Conservation (phyloP, 2,797 vertebrate species). For the Gallinago stenura region DNA sequence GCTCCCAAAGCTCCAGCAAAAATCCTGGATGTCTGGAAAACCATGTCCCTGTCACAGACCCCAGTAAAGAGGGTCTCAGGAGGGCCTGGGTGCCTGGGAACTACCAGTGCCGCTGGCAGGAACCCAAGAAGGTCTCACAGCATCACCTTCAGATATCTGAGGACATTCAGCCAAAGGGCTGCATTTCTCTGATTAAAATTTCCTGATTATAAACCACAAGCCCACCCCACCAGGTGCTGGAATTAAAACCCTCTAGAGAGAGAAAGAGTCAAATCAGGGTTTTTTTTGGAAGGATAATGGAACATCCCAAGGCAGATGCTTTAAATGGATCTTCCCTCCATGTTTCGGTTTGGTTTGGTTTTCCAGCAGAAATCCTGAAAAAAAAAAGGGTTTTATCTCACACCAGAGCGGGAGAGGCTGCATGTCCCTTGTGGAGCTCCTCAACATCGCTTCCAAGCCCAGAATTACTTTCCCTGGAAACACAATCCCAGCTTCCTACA, state of each 20-base stretch:
- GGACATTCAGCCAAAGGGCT: neutral
- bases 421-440: neutral
- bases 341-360: neutral
- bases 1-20: neutral
- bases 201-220: neutral
- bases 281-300: neutral
- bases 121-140: neutral
- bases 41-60: neutral
- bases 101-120: neutral
- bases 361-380: neutral
- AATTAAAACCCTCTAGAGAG: neutral
- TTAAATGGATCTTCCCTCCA: neutral
- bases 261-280: accelerated
- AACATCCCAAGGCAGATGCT: neutral
- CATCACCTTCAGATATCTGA: neutral
- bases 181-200: neutral
- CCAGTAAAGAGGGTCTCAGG: neutral
- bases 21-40: neutral
- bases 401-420: neutral
- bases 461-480: neutral
- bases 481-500: neutral
- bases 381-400: neutral
- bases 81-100: neutral
- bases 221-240: neutral
- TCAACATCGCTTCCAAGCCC: neutral